phyloP scores from a whole-genome alignment of 2,888 invertebrate species.

The Iselma pallidipennis region DNA sequence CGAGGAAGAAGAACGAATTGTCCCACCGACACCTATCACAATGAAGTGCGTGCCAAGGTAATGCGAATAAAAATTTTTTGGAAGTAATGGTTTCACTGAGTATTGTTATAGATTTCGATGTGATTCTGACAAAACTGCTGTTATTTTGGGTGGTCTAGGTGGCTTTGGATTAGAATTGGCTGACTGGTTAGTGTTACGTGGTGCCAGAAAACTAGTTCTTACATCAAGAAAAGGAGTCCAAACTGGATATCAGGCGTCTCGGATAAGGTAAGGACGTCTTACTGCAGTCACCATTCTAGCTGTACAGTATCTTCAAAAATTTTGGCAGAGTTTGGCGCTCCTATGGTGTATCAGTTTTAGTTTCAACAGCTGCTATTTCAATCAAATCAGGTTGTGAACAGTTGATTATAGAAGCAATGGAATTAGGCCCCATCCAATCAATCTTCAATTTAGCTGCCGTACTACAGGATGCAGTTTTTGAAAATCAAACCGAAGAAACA shows the following conservation, averaged over 20 bases:
- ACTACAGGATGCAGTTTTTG: slow-evolving; percentile 72
- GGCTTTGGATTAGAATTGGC: no score
- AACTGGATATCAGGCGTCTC: slow-evolving; percentile 26
- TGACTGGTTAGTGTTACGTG: no score
- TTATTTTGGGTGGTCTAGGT: no score
- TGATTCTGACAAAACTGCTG: slow-evolving; percentile 14
- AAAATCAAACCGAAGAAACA: no score
- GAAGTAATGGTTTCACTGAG: not conserved
- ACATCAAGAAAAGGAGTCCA: no score
- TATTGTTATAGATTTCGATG: slow-evolving; percentile 14
- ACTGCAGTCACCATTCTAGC: not conserved
- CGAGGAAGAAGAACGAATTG: slow-evolving; percentile 36
- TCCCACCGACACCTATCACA: not conserved
- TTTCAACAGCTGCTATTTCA: slow-evolving; percentile 74
- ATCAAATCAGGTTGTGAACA: slow-evolving; percentile 69
- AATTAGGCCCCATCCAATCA: slow-evolving; percentile 74
- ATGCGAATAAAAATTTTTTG: no score
- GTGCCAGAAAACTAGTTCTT: no score
- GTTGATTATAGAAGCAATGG: slow-evolving; percentile 67
- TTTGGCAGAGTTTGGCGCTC: slow-evolving; percentile 66
- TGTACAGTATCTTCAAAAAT: slow-evolving; percentile 5
- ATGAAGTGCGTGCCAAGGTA: slow-evolving; percentile 17
- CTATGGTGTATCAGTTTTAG: slow-evolving; percentile 69
- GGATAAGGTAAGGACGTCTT: slow-evolving; percentile 39
- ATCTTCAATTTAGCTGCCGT: slow-evolving; percentile 90